Conservation (phyloP, 2,888 invertebrate genomes). For the Euproctis similis region DNA sequence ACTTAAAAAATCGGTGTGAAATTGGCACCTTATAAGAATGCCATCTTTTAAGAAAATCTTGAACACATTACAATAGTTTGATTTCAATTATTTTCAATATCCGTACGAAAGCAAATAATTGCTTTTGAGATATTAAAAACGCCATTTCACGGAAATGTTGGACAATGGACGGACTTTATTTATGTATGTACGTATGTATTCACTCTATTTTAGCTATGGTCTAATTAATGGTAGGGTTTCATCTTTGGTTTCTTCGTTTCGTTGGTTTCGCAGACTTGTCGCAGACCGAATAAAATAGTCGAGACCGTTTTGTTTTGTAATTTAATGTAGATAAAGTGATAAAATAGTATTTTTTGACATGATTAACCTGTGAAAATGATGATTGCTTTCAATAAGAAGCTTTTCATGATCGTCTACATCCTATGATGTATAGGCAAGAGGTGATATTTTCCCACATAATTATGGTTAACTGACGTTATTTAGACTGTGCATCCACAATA, state of each 20-base stretch:
- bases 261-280: slow-evolving; percentile 61
- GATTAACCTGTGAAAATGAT: slow-evolving; percentile 40
- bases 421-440: slow-evolving; percentile 66
- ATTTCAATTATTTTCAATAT: no score
- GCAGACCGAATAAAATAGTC: slow-evolving; percentile 47
- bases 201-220: slow-evolving; percentile 30
- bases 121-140: no score
- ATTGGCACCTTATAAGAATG: no score
- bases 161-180: background rate
- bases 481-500: slow-evolving; percentile 75
- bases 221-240: slow-evolving; percentile 46
- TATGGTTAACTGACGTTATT: slow-evolving; percentile 76
- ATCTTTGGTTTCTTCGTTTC: slow-evolving; percentile 61
- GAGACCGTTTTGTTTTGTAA: slow-evolving; percentile 65
- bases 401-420: slow-evolving; percentile 37
- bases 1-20: no score
- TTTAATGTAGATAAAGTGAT: slow-evolving; percentile 47
- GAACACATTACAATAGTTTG: no score
- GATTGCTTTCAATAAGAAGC: slow-evolving; percentile 32
- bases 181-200: slow-evolving; percentile 28
- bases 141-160: no score
- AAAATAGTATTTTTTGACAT: slow-evolving; percentile 44
- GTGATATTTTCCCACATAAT: slow-evolving; percentile 74
- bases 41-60: no score
- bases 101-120: no score